Base-by-base conservation (phyloP, 2,888 invertebrate species). In the Dermolepida albohirtum region DNA sequence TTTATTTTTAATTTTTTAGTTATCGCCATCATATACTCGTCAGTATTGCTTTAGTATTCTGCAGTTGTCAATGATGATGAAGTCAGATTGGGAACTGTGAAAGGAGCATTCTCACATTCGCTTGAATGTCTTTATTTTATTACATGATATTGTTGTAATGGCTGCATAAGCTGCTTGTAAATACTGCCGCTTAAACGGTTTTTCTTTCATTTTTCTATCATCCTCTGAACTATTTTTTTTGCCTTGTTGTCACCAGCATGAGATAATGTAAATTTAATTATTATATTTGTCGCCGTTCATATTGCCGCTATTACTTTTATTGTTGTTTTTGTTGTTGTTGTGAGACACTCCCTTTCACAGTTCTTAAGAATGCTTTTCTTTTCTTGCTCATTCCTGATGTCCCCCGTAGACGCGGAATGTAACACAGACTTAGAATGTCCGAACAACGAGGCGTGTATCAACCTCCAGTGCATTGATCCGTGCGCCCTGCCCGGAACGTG, bases 341-440 rank as follows among this genome's bases (percentile, higher is more conserved):
- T 81, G 79, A 81, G 84, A 85, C 78, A 75, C 75, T 89, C 90
- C 92, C 92, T 92, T 92, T 92, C 92, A 92, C 92, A 91, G 92
- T 93, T 93, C 90, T 90, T 89, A 89, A 88, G 88, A 87, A 88
- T 87, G 90, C 90, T 90, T 90, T 90, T 83, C 82, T 83, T 85
- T 85, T 84, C 82, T 81, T 83, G 80, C 81, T 78, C 80, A 78
- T 76, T 79, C 77, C 78, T 76, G 68, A 70, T 70, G 72, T 67
- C 70, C 74, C 71, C 77, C 76, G 76, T 81, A 83, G 84, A 83
- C 78, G 83, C 83, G 78, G 93, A 94, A 90, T 95, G 95, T 87
- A 90, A 90, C 87, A 90, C 90, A 85, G 94, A 96, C 88, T 89
- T 90, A 87, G 95, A 95, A 87, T 96, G 96, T 87, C 91, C 94